Conservation (phyloP, 2,113 vertebrate species). For the Cyprinodon variegatus region DNA sequence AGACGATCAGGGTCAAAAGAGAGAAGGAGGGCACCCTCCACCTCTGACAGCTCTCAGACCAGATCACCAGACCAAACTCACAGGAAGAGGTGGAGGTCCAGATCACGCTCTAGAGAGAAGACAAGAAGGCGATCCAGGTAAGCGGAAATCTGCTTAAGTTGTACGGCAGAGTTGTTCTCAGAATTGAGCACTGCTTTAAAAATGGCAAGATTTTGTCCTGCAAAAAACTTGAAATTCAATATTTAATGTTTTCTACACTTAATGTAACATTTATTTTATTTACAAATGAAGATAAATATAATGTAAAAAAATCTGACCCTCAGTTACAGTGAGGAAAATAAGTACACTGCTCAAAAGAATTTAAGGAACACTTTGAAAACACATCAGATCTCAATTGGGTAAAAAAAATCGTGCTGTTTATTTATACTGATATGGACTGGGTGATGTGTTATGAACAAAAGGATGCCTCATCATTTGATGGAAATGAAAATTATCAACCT, state of each 20-base stretch:
- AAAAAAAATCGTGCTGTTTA: no score
- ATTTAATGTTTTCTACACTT: neutral
- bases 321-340: no score
- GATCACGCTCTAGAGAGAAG: conserved; percentile 58
- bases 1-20: conserved; percentile 76
- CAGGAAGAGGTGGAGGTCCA: conserved; percentile 67
- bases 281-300: neutral
- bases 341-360: no score
- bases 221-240: neutral
- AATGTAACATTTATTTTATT: neutral
- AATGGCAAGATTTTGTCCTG: neutral
- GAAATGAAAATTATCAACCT: no score
- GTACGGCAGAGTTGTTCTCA: neutral
- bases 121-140: conserved; percentile 56
- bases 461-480: no score
- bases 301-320: neutral
- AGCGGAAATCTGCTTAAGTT: neutral
- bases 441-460: no score
- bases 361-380: no score
- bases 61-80: conserved; percentile 69
- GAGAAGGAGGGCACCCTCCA: conserved; percentile 74
- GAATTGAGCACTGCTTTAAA: neutral
- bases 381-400: no score
- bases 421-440: no score
- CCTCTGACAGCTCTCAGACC: conserved; percentile 78